Conservation (phyloP, 2,888 invertebrate genomes). For the Macaria liturata region DNA sequence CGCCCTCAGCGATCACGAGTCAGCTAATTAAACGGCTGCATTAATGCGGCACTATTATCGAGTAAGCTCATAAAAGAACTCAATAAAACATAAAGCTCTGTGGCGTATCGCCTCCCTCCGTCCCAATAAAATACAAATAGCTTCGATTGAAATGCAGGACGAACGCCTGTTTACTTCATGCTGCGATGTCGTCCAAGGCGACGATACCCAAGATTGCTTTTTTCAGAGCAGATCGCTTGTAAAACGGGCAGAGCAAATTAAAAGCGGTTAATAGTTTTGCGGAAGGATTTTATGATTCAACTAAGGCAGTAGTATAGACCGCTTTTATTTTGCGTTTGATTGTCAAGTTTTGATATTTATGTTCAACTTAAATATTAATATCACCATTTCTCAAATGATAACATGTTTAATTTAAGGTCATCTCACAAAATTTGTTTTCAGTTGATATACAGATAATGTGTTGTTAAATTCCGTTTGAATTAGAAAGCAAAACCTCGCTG, state of each 20-base stretch:
- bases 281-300: conserved; percentile 13
- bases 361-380: too few relatives aligned
- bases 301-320: neutral
- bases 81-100: conserved; percentile 71
- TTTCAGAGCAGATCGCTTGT: conserved; percentile 67
- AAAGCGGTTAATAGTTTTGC: conserved; percentile 42
- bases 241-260: conserved; percentile 68
- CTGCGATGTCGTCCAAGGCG: conserved; percentile 55
- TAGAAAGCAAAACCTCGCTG: too few relatives aligned
- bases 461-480: too few relatives aligned
- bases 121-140: conserved; percentile 79
- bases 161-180: conserved; percentile 72
- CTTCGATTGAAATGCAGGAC: conserved; percentile 79
- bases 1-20: conserved; percentile 21
- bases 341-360: too few relatives aligned
- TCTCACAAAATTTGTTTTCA: too few relatives aligned
- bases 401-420: too few relatives aligned
- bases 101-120: conserved; percentile 52
- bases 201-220: conserved; percentile 77
- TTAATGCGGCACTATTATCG: conserved; percentile 22
- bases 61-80: conserved; percentile 62
- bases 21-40: conserved; percentile 25
- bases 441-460: too few relatives aligned
- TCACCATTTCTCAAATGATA: too few relatives aligned
- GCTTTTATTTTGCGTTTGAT: too few relatives aligned